Evolutionary conservation across 2,797 vertebrate species (phyloP).

Genomic region (Phalloptychus januarius): DNA sequence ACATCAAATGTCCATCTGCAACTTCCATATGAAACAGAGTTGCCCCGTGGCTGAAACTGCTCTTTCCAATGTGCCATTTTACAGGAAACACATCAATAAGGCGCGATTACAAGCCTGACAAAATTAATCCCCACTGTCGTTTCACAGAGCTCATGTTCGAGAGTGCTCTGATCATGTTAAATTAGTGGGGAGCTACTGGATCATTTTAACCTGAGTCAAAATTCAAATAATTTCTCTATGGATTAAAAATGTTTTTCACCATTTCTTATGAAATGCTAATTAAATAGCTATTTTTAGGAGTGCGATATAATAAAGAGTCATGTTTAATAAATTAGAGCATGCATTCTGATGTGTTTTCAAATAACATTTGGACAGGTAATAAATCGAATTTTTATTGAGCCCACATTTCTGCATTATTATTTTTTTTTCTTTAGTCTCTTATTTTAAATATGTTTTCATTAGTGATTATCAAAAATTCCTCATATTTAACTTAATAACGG

Average conservation of each 20-base stretch:
- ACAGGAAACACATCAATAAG: constrained; percentile 81
- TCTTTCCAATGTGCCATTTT: constrained; percentile 76
- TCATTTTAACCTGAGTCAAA: constrained; percentile 75
- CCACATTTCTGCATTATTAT: background rate
- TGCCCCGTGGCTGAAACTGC: constrained; percentile 72
- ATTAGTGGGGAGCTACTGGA: constrained; percentile 72
- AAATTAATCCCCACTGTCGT: constrained; percentile 78
- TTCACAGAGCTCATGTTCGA: constrained; percentile 70
- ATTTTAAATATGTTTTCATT: too few species aligned
- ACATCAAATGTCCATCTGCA: constrained; percentile 63
- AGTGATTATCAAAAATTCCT: background rate
- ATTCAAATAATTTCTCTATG: constrained; percentile 71
- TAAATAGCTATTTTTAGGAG: constrained; percentile 49
- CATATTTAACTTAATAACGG: background rate
- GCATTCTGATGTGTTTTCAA: background rate
- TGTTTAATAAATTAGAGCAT: background rate
- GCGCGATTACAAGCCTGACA: constrained; percentile 80
- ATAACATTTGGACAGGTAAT: background rate
- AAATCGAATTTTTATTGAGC: background rate
- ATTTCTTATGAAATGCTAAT: constrained; percentile 54
- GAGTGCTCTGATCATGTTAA: constrained; percentile 78
- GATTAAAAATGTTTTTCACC: constrained; percentile 54
- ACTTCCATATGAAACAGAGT: constrained; percentile 53
- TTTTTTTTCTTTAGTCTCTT: background rate
- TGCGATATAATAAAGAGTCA: constrained; percentile 14